A percentile compares a stretch with the other conserved stretches of the same genome.
These are phyloP conservation scores for Acleris emargana DNA, from an alignment of 2,888 invertebrate genomes.

Conservation along the genomic window DNA sequence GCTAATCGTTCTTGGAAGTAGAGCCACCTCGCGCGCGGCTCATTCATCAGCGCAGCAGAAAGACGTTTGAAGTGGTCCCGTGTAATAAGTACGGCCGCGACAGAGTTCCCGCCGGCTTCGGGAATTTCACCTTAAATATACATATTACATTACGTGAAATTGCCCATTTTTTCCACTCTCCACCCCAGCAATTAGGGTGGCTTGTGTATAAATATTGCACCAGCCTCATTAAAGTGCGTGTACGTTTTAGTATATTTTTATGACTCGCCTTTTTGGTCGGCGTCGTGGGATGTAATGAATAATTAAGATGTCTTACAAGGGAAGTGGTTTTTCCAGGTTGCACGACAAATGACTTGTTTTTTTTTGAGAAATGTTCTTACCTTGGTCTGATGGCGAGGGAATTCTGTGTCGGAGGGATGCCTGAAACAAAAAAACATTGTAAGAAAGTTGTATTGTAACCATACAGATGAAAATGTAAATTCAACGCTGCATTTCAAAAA, in stretches of 20 bases:
- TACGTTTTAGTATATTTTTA: constrained; percentile 81
- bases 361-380: constrained; percentile 51
- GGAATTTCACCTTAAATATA: constrained; percentile 81
- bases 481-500: constrained; percentile 1
- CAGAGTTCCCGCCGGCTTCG: constrained; percentile 72
- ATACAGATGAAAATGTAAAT: background rate
- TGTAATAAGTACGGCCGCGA: constrained; percentile 78
- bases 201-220: constrained; percentile 84
- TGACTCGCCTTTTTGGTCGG: constrained; percentile 65
- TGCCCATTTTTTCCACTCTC: constrained; percentile 85
- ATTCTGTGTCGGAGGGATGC: constrained; percentile 71
- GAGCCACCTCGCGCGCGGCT: constrained; percentile 57
- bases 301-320: constrained; percentile 74
- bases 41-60: constrained; percentile 53
- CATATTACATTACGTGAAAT: constrained; percentile 84
- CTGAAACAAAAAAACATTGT: constrained; percentile 67
- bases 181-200: constrained; percentile 84
- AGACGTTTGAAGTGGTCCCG: constrained; percentile 78
- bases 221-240: constrained; percentile 81
- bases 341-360: constrained; percentile 44
- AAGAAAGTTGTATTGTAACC: background rate
- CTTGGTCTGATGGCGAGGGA: constrained; percentile 76
- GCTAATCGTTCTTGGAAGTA: constrained; percentile 44
- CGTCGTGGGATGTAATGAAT: constrained; percentile 76
- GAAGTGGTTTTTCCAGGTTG: constrained; percentile 57